Percentiles rank a stretch among this genome's conserved stretches.
phyloP scores from a whole-genome alignment of 53 echinoderm and acorn worm genomes.

The Paelopatides confundens region DNA sequence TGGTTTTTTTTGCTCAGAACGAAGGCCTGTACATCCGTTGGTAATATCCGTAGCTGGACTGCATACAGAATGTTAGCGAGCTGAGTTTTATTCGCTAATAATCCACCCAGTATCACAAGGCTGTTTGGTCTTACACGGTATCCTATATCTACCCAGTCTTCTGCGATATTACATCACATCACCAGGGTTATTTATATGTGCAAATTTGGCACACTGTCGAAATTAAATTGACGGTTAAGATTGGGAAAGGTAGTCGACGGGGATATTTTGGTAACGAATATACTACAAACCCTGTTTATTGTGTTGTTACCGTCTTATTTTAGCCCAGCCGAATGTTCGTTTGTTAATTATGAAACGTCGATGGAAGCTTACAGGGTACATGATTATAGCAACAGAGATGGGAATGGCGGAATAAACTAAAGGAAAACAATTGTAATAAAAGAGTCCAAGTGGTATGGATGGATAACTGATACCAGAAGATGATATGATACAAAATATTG shows the following conservation, averaged over 20 bases:
- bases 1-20: not conserved
- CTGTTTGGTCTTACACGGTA: not conserved
- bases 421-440: too few species aligned
- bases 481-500: too few species aligned
- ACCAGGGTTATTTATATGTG: conserved; percentile 25
- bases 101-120: conserved; percentile 24
- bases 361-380: conserved; percentile 17
- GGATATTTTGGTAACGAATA: conserved; percentile 21
- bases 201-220: conserved; percentile 23
- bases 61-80: not conserved
- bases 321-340: conserved; percentile 24
- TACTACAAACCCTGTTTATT: not conserved
- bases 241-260: not conserved
- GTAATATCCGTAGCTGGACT: not conserved
- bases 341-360: conserved; percentile 8
- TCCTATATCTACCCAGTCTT: not conserved
- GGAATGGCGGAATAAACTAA: too few species aligned
- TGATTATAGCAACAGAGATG: not conserved
- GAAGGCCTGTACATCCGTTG: not conserved
- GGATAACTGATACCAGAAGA: too few species aligned
- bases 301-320: conserved; percentile 18
- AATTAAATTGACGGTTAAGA: conserved; percentile 9
- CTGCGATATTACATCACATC: not conserved
- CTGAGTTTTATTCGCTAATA: conserved; percentile 8
- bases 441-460: too few species aligned